These are phyloP conservation scores for Urocynchramus pylzowi DNA, from an alignment of 2,113 vertebrate species.

Conservation along the genomic window DNA sequence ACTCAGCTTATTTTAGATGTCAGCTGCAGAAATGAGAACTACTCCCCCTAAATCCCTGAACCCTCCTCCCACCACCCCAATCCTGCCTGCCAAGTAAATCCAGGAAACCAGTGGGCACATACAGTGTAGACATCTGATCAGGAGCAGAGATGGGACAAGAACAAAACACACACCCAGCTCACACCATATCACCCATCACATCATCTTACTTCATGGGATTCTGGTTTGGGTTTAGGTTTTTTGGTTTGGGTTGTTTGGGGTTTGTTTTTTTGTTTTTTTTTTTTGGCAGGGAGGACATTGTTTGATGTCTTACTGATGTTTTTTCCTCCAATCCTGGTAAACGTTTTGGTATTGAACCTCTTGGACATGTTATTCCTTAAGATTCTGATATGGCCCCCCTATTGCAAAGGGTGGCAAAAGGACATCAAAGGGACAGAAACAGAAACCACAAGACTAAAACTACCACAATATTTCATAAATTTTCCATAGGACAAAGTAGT, in stretches of 20 bases:
- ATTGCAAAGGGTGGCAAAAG: background rate
- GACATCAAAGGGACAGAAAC: background rate
- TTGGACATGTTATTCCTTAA: background rate
- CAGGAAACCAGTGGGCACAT: background rate
- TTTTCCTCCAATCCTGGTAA: background rate
- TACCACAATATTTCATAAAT: background rate
- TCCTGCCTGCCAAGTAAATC: background rate
- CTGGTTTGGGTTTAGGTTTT: background rate
- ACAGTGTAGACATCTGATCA: background rate
- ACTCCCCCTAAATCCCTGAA: background rate
- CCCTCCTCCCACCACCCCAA: background rate
- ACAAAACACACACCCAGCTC: background rate
- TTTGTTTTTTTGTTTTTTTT: background rate
- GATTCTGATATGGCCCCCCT: background rate
- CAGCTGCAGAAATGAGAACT: background rate
- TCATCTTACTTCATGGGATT: background rate
- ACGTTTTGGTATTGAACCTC: background rate
- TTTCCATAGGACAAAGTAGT: background rate
- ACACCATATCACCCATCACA: background rate
- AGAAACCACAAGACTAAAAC: background rate
- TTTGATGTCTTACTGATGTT: background rate
- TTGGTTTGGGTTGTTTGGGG: background rate
- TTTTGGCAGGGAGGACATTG: background rate
- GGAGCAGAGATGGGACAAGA: accelerated
- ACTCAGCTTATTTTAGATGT: slow-evolving; percentile 1